phyloP scores from a whole-genome alignment of 2,113 vertebrate species.

The Dolichallabes microphthalmus region DNA sequence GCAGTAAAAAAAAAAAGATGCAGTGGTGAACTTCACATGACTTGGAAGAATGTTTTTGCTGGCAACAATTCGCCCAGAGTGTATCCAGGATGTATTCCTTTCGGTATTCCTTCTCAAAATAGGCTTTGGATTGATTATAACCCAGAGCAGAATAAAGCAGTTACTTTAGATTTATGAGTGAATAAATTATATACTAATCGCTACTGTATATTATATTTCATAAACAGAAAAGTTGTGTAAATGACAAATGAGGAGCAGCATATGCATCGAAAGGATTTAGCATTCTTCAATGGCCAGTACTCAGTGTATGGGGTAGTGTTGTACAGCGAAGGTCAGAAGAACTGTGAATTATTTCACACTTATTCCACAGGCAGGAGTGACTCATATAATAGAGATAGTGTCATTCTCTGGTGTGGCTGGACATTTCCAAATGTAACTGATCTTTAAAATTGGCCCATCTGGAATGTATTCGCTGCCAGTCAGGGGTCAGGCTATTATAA shows the following conservation, averaged over 20 bases:
- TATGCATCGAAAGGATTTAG: background rate
- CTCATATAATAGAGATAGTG: constrained; percentile 36
- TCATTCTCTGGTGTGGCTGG: constrained; percentile 43
- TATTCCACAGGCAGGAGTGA: constrained; percentile 14
- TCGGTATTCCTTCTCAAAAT: background rate
- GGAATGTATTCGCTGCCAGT: constrained; percentile 38
- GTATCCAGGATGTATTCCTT: background rate
- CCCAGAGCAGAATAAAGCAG: background rate
- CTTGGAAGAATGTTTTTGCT: background rate
- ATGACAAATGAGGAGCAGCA: background rate
- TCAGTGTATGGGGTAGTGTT: background rate
- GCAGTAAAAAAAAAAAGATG: no score
- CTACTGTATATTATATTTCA: background rate
- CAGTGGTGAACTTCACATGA: background rate
- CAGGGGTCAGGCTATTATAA: constrained; percentile 52
- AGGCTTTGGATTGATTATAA: background rate
- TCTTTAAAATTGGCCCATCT: constrained; percentile 50
- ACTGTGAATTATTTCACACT: background rate
- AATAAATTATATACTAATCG: background rate
- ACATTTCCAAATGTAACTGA: constrained; percentile 39
- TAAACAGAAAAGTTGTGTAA: background rate
- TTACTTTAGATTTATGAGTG: background rate
- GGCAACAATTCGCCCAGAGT: background rate
- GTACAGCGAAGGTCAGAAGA: constrained; percentile 23
- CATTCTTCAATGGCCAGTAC: background rate